phyloP scores from a whole-genome alignment of 2,113 vertebrate species.

The Antechinus flavipes region DNA sequence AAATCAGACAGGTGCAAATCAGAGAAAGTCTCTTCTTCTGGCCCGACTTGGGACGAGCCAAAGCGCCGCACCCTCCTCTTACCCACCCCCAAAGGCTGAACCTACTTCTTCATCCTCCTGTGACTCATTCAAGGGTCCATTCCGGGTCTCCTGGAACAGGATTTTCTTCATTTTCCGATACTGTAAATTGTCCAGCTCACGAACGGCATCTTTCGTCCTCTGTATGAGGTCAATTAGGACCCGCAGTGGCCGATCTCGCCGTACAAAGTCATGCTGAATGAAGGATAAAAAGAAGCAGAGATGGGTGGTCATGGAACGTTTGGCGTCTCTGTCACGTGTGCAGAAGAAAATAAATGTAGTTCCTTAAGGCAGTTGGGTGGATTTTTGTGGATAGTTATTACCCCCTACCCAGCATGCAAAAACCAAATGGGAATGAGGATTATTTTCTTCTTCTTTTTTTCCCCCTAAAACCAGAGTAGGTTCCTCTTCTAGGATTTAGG shows the following conservation, averaged over 20 bases:
- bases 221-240: slow-evolving; percentile 98
- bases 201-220: slow-evolving; percentile 97
- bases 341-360: not conserved
- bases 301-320: not conserved
- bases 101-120: slow-evolving; percentile 97
- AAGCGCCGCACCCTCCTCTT: not conserved
- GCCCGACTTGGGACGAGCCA: not conserved
- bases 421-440: not conserved
- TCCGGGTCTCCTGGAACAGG: slow-evolving; percentile 96
- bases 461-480: not conserved
- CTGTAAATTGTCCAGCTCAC: slow-evolving; percentile 97
- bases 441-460: not conserved
- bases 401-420: not conserved
- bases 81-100: not conserved
- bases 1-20: not conserved
- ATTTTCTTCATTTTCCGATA: slow-evolving; percentile 99
- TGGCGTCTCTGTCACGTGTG: not conserved
- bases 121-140: slow-evolving; percentile 94
- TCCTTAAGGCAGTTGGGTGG: not conserved
- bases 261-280: slow-evolving; percentile 95
- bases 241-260: slow-evolving; percentile 90
- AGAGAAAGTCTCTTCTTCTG: not conserved
- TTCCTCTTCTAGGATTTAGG: not conserved
- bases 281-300: slow-evolving; percentile 51
- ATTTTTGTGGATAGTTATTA: not conserved